Evolutionary conservation across 2,888 invertebrate genomes (phyloP).

Genomic region (Emmelina monodactyla): DNA sequence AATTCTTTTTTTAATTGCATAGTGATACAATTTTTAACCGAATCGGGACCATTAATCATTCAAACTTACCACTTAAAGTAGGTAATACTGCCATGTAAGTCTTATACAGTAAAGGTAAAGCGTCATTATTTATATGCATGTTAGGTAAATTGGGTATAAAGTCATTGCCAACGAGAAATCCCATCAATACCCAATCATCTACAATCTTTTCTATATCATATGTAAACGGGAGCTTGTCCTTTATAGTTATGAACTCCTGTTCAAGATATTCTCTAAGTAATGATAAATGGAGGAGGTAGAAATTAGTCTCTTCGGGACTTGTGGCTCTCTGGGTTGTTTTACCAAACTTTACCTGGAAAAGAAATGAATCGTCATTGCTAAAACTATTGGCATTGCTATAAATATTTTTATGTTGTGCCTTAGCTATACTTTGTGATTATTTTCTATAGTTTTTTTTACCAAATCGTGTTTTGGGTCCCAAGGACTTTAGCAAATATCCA

Average conservation of each 20-base stretch:
- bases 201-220: constrained; percentile 91
- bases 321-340: constrained; percentile 71
- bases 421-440: no score
- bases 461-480: no score
- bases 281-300: constrained; percentile 91
- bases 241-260: constrained; percentile 83
- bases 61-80: constrained; percentile 76
- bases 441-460: no score
- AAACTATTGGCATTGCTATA: no score
- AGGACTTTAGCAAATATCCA: no score
- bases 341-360: constrained; percentile 76
- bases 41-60: no score
- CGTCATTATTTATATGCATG: constrained; percentile 91
- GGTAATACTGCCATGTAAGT: constrained; percentile 90
- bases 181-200: constrained; percentile 98
- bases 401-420: no score
- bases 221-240: constrained; percentile 71
- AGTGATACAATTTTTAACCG: no score
- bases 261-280: constrained; percentile 92
- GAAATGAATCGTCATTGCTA: no score
- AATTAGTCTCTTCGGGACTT: constrained; percentile 89
- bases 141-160: constrained; percentile 97
- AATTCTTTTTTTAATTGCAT: no score
- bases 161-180: constrained; percentile 97
- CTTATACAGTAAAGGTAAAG: constrained; percentile 84